Conservation (phyloP, 2,888 invertebrate species). For the Ormyrus rosae region DNA sequence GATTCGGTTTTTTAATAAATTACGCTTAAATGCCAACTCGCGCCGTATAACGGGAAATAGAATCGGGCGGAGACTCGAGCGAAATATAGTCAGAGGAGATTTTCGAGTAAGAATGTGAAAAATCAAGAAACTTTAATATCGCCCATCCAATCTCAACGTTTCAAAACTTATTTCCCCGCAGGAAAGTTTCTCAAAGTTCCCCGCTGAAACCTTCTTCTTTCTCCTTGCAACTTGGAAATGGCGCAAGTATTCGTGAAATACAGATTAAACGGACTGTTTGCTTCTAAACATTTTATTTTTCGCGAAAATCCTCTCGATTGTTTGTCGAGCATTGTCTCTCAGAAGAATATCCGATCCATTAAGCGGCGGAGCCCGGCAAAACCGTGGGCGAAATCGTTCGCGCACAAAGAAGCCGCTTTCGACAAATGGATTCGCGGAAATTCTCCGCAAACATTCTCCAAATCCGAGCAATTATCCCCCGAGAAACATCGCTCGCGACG, state of each 20-base stretch:
- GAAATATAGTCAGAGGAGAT: neutral
- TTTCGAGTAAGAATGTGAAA: conserved; percentile 23
- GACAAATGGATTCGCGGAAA: no score
- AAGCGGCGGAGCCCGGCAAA: no score
- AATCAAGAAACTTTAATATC: conserved; percentile 40
- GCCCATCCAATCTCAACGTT: conserved; percentile 32
- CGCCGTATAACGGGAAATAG: neutral
- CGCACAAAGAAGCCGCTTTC: no score
- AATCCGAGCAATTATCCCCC: no score
- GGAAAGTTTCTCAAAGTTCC: conserved; percentile 27
- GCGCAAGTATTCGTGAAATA: conserved; percentile 13
- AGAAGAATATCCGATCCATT: neutral
- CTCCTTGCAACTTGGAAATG: conserved; percentile 17
- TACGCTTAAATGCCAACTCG: no score
- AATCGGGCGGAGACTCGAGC: neutral
- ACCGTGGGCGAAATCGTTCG: no score
- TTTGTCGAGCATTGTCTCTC: neutral
- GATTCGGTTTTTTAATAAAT: neutral
- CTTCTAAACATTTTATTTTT: conserved; percentile 2
- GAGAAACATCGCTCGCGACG: no score
- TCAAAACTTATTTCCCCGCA: conserved; percentile 31
- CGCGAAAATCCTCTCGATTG: neutral
- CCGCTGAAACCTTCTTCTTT: neutral
- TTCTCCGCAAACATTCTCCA: neutral
- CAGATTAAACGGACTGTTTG: conserved; percentile 14